Percentiles rank a stretch among this genome's conserved stretches.
phyloP scores from a whole-genome alignment of 2,113 vertebrate genomes.

The Megaceryle torquata region DNA sequence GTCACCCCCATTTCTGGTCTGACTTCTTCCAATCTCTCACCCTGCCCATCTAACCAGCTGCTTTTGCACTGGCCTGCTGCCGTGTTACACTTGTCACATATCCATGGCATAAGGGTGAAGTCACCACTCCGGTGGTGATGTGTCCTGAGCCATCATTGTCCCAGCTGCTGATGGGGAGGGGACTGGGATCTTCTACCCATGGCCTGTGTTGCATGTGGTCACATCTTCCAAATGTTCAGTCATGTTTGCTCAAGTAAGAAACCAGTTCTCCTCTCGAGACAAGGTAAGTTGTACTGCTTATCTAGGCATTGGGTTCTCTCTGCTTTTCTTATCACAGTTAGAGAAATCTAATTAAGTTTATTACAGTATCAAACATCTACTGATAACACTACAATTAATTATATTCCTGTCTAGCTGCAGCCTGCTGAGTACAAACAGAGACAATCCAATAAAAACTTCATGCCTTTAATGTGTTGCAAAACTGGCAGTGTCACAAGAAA shows the following conservation, averaged over 20 bases:
- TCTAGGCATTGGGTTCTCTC: not conserved
- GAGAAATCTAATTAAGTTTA: constrained; percentile 64
- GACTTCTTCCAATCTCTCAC: not conserved
- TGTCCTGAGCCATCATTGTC: not conserved
- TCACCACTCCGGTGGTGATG: not conserved
- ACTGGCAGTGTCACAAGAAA: constrained; percentile 42
- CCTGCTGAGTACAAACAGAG: not conserved
- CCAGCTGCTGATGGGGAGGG: not conserved
- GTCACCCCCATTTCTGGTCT: not conserved
- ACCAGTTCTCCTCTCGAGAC: not conserved
- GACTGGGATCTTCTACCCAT: not conserved
- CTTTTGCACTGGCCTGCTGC: not conserved
- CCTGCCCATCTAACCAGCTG: not conserved
- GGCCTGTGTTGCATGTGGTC: accelerated
- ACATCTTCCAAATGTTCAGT: not conserved
- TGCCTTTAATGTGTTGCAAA: not conserved
- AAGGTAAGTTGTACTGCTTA: not conserved
- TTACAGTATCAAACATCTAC: constrained; percentile 32
- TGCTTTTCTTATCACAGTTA: constrained; percentile 18
- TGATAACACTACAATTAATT: constrained; percentile 13
- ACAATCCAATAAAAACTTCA: not conserved
- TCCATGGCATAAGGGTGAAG: not conserved
- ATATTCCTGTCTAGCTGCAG: constrained; percentile 3
- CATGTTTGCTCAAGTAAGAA: not conserved
- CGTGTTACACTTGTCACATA: accelerated